A percentile compares a stretch with the other conserved stretches of the same genome.
phyloP scores from a whole-genome alignment of 1,140 invertebrate genomes.

The Drosophila subobscura region DNA sequence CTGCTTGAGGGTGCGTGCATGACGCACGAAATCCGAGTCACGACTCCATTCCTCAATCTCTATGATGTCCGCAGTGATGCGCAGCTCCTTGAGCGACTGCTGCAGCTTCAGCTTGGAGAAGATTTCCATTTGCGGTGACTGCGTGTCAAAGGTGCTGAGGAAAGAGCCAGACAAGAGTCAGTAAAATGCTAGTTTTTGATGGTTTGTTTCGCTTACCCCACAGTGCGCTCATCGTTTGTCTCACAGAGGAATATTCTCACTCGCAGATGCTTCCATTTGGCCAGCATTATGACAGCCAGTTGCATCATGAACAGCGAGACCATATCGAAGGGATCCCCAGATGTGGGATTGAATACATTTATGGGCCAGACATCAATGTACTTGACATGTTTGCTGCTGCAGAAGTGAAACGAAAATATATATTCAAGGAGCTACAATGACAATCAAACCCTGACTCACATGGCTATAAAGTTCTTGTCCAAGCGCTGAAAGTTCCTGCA shows the following conservation, averaged over 20 bases:
- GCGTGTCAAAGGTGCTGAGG: constrained; percentile 80
- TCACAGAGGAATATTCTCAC: constrained; percentile 94
- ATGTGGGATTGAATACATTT: constrained; percentile 91
- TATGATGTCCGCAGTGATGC: constrained; percentile 87
- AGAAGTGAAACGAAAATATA: constrained; percentile 10
- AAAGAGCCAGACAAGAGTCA: fast-evolving
- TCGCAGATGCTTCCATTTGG: constrained; percentile 91
- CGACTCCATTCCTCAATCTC: constrained; percentile 83
- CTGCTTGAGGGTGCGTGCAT: constrained; percentile 67
- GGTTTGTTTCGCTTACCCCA: constrained; percentile 35
- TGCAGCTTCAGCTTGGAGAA: constrained; percentile 85
- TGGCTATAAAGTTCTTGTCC: constrained; percentile 89
- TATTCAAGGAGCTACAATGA: not conserved
- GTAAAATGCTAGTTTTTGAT: not conserved
- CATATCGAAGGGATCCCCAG: constrained; percentile 91
- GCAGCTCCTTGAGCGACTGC: constrained; percentile 86
- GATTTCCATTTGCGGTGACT: constrained; percentile 80
- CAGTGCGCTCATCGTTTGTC: constrained; percentile 74
- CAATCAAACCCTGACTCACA: constrained; percentile 83
- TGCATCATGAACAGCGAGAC: constrained; percentile 98
- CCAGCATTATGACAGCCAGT: constrained; percentile 97
- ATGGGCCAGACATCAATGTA: constrained; percentile 99
- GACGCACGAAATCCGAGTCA: constrained; percentile 71
- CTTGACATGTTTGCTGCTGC: constrained; percentile 86
- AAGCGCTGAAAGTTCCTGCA: constrained; percentile 95